Percentiles rank a stretch among this genome's conserved stretches.
These are phyloP conservation scores for Thamnaconus septentrionalis DNA, from an alignment of 2,113 vertebrate species.

Conservation along the genomic window DNA sequence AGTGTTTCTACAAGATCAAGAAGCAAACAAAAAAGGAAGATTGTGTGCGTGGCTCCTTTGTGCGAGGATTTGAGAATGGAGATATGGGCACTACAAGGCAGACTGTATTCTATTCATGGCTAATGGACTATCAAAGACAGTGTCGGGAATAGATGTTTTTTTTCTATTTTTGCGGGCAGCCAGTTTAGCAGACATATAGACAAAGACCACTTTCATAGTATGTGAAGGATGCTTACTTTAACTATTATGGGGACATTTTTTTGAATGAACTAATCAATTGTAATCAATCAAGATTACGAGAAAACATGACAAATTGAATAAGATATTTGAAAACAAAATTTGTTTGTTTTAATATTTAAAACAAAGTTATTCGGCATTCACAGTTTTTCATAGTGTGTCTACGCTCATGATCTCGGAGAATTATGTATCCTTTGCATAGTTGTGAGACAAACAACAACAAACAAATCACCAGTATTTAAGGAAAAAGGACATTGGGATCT, in stretches of 20 bases:
- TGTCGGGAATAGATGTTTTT: constrained; percentile 45
- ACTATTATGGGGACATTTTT: constrained; percentile 23
- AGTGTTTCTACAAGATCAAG: constrained; percentile 53
- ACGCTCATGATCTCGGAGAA: too few relatives aligned
- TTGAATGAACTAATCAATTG: constrained; percentile 1
- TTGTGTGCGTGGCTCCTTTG: constrained; percentile 46
- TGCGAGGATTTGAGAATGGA: constrained; percentile 49
- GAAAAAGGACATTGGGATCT: neutral
- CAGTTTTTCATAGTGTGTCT: too few relatives aligned
- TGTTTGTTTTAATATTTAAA: too few relatives aligned
- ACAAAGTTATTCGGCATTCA: too few relatives aligned
- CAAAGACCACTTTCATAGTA: constrained; percentile 19
- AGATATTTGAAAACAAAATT: too few relatives aligned
- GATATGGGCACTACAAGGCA: constrained; percentile 52
- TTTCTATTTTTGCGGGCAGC: constrained; percentile 51
- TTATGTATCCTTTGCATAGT: neutral
- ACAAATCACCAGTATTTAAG: neutral
- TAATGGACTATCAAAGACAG: constrained; percentile 54
- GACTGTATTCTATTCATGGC: constrained; percentile 51
- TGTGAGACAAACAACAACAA: neutral
- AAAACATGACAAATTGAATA: too few relatives aligned
- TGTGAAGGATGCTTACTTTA: constrained; percentile 33
- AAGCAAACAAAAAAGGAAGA: constrained; percentile 30
- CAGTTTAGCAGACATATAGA: constrained; percentile 37
- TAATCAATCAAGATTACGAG: too few relatives aligned